Conservation (phyloP, 2,888 invertebrate genomes). For the Scaptomyza flava region DNA sequence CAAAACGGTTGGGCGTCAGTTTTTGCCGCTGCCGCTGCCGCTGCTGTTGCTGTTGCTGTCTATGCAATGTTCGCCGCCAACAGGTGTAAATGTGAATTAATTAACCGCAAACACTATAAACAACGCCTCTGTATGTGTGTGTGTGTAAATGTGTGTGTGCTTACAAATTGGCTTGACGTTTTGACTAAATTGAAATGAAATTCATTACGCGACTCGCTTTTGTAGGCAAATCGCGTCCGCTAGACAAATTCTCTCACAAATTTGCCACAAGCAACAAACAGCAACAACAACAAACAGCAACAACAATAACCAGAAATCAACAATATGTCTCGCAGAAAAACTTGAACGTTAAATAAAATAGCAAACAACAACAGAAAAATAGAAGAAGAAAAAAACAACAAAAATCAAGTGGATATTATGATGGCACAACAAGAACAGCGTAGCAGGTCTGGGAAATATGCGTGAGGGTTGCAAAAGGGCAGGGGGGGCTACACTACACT, state of each 20-base stretch:
- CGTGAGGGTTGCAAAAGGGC: background rate
- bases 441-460: background rate
- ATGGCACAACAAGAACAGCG: constrained; percentile 33
- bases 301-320: constrained; percentile 39
- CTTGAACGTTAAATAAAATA: constrained; percentile 20
- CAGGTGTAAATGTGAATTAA: constrained; percentile 84
- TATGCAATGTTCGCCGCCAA: constrained; percentile 58
- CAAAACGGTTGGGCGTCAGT: constrained; percentile 39
- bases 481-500: background rate
- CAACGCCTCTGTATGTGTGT: constrained; percentile 61
- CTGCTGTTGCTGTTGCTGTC: constrained; percentile 30
- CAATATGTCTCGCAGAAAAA: constrained; percentile 56
- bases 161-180: constrained; percentile 73
- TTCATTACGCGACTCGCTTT: constrained; percentile 63
- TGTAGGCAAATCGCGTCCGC: constrained; percentile 47
- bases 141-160: constrained; percentile 30
- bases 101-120: constrained; percentile 84
- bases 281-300: background rate
- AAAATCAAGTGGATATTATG: constrained; percentile 68
- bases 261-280: constrained; percentile 37
- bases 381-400: constrained; percentile 50
- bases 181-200: constrained; percentile 73
- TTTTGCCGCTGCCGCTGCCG: background rate
- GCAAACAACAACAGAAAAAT: constrained; percentile 8
- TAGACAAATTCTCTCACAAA: constrained; percentile 59